phyloP scores from a whole-genome alignment of 2,888 invertebrate species.

The Pristionchus fissidentatus region DNA sequence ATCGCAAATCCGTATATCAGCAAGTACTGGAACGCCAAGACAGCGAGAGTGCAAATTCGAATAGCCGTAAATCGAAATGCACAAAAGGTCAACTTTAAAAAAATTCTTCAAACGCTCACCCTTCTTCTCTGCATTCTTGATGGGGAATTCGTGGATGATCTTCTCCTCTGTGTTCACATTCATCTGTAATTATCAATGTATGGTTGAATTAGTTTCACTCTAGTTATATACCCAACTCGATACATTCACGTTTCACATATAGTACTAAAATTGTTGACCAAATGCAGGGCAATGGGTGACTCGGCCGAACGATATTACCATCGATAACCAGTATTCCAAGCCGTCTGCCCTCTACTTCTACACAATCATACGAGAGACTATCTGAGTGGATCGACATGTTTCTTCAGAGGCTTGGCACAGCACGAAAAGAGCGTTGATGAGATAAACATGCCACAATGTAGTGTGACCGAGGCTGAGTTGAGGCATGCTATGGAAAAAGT shows the following conservation, averaged over 20 bases:
- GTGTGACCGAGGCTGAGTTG: too few species aligned
- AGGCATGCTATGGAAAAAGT: too few species aligned
- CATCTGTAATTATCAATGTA: neutral
- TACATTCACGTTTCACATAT: neutral
- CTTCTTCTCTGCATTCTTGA: slow-evolving; percentile 17
- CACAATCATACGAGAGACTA: too few species aligned
- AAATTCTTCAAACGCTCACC: neutral
- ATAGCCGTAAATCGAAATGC: neutral
- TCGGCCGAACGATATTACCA: too few species aligned
- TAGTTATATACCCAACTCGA: neutral
- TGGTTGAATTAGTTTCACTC: neutral
- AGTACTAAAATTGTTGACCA: neutral
- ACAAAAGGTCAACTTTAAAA: neutral
- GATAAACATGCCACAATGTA: too few species aligned
- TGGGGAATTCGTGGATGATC: slow-evolving; percentile 25
- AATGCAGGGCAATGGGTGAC: too few species aligned
- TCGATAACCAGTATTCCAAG: neutral
- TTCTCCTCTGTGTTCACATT: slow-evolving; percentile 42
- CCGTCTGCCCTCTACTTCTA: neutral
- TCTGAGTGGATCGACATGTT: too few species aligned
- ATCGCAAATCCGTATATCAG: neutral
- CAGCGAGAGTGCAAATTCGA: neutral
- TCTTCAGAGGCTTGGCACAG: too few species aligned
- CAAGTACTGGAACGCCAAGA: neutral
- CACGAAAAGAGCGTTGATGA: too few species aligned